Evolutionary conservation across 2,888 invertebrate species (phyloP), one percentile per base, ranked within the genome.

Genomic region (Tricholauxania praeusta): DNA sequence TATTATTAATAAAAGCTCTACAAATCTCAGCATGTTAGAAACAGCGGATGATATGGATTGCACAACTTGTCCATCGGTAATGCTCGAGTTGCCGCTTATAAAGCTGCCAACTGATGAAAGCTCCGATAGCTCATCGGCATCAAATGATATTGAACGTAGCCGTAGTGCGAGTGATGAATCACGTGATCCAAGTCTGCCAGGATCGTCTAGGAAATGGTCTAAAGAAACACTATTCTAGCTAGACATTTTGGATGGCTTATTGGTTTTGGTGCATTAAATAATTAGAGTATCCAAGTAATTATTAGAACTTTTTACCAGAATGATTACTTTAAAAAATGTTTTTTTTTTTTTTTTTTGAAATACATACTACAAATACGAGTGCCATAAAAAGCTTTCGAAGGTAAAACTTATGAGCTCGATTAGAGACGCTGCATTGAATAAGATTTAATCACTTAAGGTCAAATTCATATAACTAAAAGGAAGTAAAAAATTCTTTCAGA

Each of bases 171-270:
- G 79, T 53, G 82, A 82, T 47, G 83, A 84, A 57, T 79, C 80
- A 39, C 79, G 82, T 65, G 87, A 87, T 81, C 86, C 87, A 69
- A 86, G 86, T 72, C 78, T 87, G 80, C 87, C 87, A 75, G 85
- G 87, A 76, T 82, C 86, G 67, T 81, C 85, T 73, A 83, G 87
- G 77, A 87, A 87, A 81, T 93, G 93, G 90, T 93, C 93, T 78
- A 92, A 93, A 84, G 94, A 94, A 89, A 94, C 94, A 82, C 90
- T 94, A 84, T 94, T 94, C 90, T 94, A 93, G 87, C 84, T 85
- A 85, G 80, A 80, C 78, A 78, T 79, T 80, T 76, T 75, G 75
- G 47, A 19, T 12, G 47, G 48, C 22, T 12, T 52, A 39, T 52
- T 52, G 53, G 32, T 49, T 12, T 19, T 49, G 59, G 68, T 49